A percentile compares a stretch with the other conserved stretches of the same genome.
phyloP scores from a whole-genome alignment of 2,888 invertebrate genomes.

The Protophormia terraenovae region DNA sequence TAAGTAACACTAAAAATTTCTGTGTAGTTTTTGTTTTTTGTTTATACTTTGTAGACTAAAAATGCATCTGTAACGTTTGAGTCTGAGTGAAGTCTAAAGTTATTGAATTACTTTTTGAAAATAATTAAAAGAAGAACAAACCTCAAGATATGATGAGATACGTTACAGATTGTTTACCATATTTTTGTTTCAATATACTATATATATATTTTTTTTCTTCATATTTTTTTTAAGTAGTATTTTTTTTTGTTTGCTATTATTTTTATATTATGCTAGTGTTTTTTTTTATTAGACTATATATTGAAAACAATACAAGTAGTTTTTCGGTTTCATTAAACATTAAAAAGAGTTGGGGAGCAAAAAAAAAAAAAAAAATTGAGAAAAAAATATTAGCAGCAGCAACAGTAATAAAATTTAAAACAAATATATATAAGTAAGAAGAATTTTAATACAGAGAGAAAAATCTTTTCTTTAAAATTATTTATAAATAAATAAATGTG shows the following conservation, averaged over 20 bases:
- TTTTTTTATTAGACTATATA: conserved; percentile 22
- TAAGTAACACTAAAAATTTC: conserved; percentile 25
- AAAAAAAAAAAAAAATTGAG: not conserved
- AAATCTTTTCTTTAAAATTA: not conserved
- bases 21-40: not conserved
- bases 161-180: conserved; percentile 55
- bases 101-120: conserved; percentile 46
- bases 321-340: conserved; percentile 63
- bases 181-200: not conserved
- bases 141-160: conserved; percentile 63
- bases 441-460: conserved; percentile 17
- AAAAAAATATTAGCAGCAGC: too few relatives aligned
- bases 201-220: not conserved
- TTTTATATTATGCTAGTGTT: conserved; percentile 15
- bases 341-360: conserved; percentile 2
- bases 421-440: conserved; percentile 29
- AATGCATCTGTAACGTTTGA: conserved; percentile 11
- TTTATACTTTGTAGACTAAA: not conserved
- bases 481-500: too few relatives aligned
- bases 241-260: not conserved
- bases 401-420: conserved; percentile 8
- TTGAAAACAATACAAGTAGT: conserved; percentile 52
- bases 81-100: conserved; percentile 45
- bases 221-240: not conserved
- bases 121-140: conserved; percentile 67